phyloP scores from a whole-genome alignment of 2,797 vertebrate genomes.

The Pangasius djambal region DNA sequence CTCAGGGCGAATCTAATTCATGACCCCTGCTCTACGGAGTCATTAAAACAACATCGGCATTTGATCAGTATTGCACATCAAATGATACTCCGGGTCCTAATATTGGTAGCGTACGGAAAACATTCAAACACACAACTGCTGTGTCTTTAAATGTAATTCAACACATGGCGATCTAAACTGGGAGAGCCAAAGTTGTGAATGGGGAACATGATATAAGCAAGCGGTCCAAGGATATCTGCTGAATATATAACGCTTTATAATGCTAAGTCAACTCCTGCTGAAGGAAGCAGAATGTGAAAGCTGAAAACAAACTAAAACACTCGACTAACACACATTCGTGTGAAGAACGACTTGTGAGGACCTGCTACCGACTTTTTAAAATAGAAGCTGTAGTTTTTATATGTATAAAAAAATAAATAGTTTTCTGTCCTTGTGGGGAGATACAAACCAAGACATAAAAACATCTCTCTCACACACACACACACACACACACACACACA shows the following conservation, averaged over 20 bases:
- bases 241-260: slow-evolving; percentile 4
- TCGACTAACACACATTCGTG: neutral
- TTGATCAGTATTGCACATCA: neutral
- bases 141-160: slow-evolving; percentile 47
- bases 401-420: no score
- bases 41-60: neutral
- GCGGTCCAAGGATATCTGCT: slow-evolving; percentile 13
- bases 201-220: slow-evolving; percentile 36
- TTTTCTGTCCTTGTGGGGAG: no score
- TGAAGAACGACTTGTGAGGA: neutral
- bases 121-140: neutral
- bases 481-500: neutral
- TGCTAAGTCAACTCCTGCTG: neutral
- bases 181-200: slow-evolving; percentile 44
- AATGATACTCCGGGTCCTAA: neutral
- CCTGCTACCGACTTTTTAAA: neutral
- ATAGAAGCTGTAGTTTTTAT: no score
- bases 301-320: neutral
- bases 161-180: slow-evolving; percentile 33
- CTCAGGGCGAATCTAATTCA: neutral
- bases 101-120: neutral
- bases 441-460: neutral
- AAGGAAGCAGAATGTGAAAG: neutral
- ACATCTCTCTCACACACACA: neutral
- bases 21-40: no score